Base-by-base conservation (phyloP, 2,113 vertebrate genomes). In the Urocitellus parryii region DNA sequence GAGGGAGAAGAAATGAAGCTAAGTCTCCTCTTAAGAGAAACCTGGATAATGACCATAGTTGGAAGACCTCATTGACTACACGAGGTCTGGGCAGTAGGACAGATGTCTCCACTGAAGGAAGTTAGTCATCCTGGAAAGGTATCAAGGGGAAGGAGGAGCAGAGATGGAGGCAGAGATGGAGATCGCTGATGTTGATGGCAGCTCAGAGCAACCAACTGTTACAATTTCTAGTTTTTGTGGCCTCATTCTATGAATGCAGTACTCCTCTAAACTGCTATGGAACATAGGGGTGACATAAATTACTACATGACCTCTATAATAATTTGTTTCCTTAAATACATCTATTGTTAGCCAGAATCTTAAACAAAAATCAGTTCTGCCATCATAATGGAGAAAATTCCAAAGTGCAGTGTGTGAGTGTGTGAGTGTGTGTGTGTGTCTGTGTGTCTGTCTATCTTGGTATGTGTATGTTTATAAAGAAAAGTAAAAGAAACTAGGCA, bases 401-500 rank as follows among this genome's bases (percentile, higher is more conserved):
- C 78, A 17, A 48, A 56, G 61, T 24, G 34, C 27, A 61, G 48
- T 24, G 5, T 56, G 25, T n/a, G n/a, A 13, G 3, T 6, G 1
- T 72, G 24, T 58, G n/a, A n/a, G n/a, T n/a, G n/a, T n/a, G 48
- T 24, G 5, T 17, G 3, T 6, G 1, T 72, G 24, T 58, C 7
- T 58, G 56, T 78, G 11, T 65, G 9, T 65, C 0, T 65, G 65
- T 32, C 12, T 67, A 6, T 67, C 29, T 67, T 67, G 32, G 2
- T 25, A 11, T 13, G 16, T 70, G 34, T 45, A 2, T 78, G 65
- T 48, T 72, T 76, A 73, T 17, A 42, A 68, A 16, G 86, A 48
- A 80, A 86, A 84, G 58, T 92, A 51, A 48, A 74, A 81, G 63
- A 91, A 95, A 67, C 25, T 24, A 67, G n/a, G 53, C 9, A 53